Evolutionary conservation across 2,113 vertebrate genomes (phyloP).

Genomic region (Climacteris rufus): DNA sequence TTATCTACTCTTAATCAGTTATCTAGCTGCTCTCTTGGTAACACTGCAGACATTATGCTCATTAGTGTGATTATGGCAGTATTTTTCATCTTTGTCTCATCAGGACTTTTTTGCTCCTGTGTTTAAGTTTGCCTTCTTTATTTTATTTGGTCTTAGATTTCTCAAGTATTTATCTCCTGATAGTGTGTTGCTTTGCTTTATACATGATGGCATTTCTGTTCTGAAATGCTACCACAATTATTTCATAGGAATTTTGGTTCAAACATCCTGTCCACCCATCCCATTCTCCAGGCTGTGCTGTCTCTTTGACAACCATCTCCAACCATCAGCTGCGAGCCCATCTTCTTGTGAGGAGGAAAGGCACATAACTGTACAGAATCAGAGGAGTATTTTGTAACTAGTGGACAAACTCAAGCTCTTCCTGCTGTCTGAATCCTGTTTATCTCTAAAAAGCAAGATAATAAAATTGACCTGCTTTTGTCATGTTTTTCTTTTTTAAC

Average conservation of each 20-base stretch:
- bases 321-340: background rate
- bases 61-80: background rate
- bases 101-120: background rate
- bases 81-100: background rate
- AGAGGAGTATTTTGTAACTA: background rate
- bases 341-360: background rate
- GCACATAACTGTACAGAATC: background rate
- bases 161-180: background rate
- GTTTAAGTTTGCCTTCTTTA: background rate
- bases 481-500: background rate
- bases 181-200: background rate
- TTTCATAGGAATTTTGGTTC: background rate
- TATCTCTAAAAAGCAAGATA: background rate
- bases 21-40: rapidly evolving
- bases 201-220: background rate
- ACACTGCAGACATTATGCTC: background rate
- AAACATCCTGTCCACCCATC: background rate
- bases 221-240: background rate
- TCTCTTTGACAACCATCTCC: background rate
- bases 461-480: background rate
- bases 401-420: background rate
- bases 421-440: background rate
- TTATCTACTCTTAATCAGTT: background rate
- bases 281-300: background rate
- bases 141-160: background rate